Base-by-base conservation (phyloP, 2,797 vertebrate genomes). In the Benthosema pterotum region DNA sequence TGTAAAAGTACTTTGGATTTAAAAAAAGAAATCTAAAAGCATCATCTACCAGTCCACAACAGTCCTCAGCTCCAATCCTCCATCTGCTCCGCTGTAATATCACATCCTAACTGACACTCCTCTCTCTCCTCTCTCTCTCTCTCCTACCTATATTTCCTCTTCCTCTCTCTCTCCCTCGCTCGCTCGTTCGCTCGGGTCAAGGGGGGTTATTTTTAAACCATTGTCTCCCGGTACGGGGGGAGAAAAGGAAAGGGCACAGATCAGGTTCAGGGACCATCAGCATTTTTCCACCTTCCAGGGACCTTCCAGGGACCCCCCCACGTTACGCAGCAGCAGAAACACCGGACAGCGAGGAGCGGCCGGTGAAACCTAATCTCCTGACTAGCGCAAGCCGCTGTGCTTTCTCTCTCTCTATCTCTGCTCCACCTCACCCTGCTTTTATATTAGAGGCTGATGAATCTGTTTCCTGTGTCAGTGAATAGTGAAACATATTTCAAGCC, bases 211-310 rank as follows among this genome's bases (percentile, higher is more conserved):
- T 92, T 92, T 87, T 90, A 87, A 79, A 78, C 80, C 59, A 79
- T 62, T 72, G 80, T 81, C 67, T 84, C 84, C 74, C 72, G 81
- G 84, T 53, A n/a, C n/a, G n/a, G n/a, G n/a, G n/a, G n/a, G n/a
- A n/a, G 19, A 25, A 57, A 53, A 63, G 57, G 85, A 72, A 71
- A 71, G 53, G 73, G 75, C 25, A 69, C 66, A 76, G 87, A 91
- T 93, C 90, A 86, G 45, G 88, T 92, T 92, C 78, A 78, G 69
- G 70, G 60, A 13, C 75, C 77, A 88, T 92, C 90, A 93, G 89
- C 89, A 83, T 79, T 91, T 38, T 92, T 72, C 76, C 89, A 83
- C 78, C 90, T 38, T 92, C 72, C 76, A 69, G 56, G 46, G 72
- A 72, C 67, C 75, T 38, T 92, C 72, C 76, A 69, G 56, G 46